phyloP scores from a whole-genome alignment of 2,888 invertebrate species.

The Acronicta psi region DNA sequence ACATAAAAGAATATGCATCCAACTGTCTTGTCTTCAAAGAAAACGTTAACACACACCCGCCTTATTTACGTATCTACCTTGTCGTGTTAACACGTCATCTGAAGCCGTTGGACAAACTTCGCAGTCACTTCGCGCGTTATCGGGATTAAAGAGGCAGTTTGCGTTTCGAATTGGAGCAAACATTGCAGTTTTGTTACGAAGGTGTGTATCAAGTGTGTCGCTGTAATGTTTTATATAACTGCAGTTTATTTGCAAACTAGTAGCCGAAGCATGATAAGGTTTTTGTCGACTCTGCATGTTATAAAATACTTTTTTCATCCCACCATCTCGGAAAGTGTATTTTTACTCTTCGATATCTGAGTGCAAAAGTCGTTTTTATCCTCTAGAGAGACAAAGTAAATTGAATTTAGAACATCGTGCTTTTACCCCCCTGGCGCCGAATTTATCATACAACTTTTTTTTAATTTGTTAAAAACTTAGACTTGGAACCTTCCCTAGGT shows the following conservation, averaged over 20 bases:
- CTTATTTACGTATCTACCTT: conserved; percentile 11
- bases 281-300: too few relatives aligned
- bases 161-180: conserved; percentile 56
- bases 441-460: too few relatives aligned
- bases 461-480: too few relatives aligned
- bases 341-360: too few relatives aligned
- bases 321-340: conserved; percentile 16
- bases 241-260: too few relatives aligned
- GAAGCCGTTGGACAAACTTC: conserved; percentile 28
- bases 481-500: too few relatives aligned
- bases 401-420: too few relatives aligned
- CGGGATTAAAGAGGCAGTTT: conserved; percentile 38
- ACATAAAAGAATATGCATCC: too few relatives aligned
- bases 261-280: too few relatives aligned
- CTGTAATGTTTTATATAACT: conserved; percentile 1
- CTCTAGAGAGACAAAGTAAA: too few relatives aligned
- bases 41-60: conserved; percentile 7
- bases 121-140: conserved; percentile 41
- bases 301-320: background rate
- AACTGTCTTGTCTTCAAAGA: background rate
- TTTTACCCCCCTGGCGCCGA: too few relatives aligned
- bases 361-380: too few relatives aligned
- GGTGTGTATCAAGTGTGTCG: conserved; percentile 27
- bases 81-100: conserved; percentile 32
- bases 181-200: conserved; percentile 34